phyloP scores from a whole-genome alignment of 2,888 invertebrate genomes.

The Diarsia dahlii region DNA sequence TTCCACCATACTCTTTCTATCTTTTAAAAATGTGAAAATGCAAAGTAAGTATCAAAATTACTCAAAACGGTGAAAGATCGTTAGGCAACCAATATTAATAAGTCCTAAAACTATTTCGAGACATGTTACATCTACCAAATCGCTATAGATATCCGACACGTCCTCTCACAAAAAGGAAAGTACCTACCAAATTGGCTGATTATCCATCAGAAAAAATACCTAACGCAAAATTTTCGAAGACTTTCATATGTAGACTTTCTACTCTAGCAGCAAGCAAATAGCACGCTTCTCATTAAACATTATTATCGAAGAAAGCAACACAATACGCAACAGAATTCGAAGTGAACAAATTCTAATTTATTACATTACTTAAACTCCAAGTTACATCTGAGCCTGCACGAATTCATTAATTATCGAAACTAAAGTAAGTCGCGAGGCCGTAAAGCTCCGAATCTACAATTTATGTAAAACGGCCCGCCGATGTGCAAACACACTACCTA shows the following conservation, averaged over 20 bases:
- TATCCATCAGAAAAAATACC: background rate
- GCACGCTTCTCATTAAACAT: background rate
- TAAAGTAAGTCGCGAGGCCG: conserved; percentile 66
- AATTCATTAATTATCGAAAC: conserved; percentile 73
- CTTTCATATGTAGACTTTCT: background rate
- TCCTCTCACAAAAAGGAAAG: background rate
- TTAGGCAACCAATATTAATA: background rate
- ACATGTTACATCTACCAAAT: background rate
- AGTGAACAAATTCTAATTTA: conserved; percentile 63
- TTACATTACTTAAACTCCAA: conserved; percentile 53
- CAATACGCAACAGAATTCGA: conserved; percentile 36
- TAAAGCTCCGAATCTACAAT: conserved; percentile 76
- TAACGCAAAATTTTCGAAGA: background rate
- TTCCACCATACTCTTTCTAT: background rate
- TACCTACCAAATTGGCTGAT: background rate
- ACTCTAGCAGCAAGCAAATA: background rate
- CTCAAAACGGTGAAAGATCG: background rate
- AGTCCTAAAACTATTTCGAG: background rate
- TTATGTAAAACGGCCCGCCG: conserved; percentile 85
- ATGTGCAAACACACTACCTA: conserved; percentile 79
- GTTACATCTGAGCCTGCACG: conserved; percentile 62
- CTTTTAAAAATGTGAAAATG: background rate
- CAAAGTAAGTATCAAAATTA: background rate
- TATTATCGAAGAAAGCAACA: conserved; percentile 8
- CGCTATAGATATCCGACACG: background rate